These are phyloP conservation scores for Dipodomys merriami DNA, from an alignment of 2,113 vertebrate species.

Conservation along the genomic window DNA sequence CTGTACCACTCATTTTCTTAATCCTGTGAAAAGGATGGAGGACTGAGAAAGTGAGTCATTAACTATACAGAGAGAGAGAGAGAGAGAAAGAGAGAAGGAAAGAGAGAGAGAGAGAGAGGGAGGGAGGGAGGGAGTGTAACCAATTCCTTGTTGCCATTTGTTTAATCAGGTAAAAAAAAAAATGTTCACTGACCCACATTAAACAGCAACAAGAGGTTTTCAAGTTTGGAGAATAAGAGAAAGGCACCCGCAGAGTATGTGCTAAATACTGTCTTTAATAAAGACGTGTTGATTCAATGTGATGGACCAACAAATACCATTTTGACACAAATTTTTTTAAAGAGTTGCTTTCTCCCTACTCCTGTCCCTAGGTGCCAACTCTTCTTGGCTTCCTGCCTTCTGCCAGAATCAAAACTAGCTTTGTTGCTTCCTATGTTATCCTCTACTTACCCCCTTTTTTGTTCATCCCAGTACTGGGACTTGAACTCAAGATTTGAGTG, in stretches of 20 bases:
- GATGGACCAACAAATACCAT: conserved; percentile 59
- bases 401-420: background rate
- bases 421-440: no score
- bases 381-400: background rate
- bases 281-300: conserved; percentile 56
- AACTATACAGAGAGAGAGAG: background rate
- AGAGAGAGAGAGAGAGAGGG: no score
- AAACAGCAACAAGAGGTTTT: conserved; percentile 65
- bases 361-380: background rate
- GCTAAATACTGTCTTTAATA: conserved; percentile 17
- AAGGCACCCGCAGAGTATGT: background rate
- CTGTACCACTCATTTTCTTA: conserved; percentile 32
- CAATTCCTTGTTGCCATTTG: conserved; percentile 29
- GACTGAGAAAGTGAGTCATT: conserved; percentile 1
- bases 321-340: conserved; percentile 75
- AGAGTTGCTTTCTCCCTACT: conserved; percentile 22
- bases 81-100: background rate
- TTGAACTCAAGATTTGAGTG: no score
- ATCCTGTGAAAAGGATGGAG: background rate
- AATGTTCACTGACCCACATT: conserved; percentile 59
- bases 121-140: background rate
- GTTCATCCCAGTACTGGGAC: no score
- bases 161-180: conserved; percentile 52
- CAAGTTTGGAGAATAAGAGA: conserved; percentile 62
- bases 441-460: no score